Conservation (phyloP, 1,140 invertebrate species). For the Zelostemma sp. region DNA sequence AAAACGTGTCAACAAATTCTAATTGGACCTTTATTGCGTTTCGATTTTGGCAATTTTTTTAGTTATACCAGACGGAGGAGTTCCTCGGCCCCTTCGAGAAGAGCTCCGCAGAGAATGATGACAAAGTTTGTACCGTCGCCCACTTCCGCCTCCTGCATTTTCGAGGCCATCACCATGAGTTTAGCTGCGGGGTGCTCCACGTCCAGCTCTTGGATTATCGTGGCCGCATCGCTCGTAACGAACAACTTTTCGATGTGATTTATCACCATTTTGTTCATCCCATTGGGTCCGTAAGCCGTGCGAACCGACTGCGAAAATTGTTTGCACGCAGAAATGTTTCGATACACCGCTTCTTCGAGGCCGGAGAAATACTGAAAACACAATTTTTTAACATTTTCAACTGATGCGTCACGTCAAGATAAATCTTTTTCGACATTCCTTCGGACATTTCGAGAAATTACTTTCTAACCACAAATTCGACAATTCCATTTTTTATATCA, state of each 20-base stretch:
- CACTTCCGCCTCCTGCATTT: constrained; percentile 99
- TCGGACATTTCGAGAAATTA: too few relatives aligned
- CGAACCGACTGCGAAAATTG: constrained; percentile 93
- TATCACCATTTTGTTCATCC: constrained; percentile 99
- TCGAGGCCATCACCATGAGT: constrained; percentile 93
- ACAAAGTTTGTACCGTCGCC: constrained; percentile 99
- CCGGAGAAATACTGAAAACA: constrained; percentile 89
- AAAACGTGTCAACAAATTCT: neutral
- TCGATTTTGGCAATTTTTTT: neutral
- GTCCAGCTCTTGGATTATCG: constrained; percentile 96
- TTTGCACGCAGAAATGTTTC: constrained; percentile 97
- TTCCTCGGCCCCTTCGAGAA: constrained; percentile 93
- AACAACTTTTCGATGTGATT: constrained; percentile 99
- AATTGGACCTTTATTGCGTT: neutral
- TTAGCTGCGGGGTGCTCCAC: constrained; percentile 99
- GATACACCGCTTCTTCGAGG: constrained; percentile 95
- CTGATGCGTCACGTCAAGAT: neutral
- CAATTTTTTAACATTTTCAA: constrained; percentile 5
- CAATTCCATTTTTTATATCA: too few relatives aligned
- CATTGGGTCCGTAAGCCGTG: constrained; percentile 97
- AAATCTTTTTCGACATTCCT: constrained; percentile 3
- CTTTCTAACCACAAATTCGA: too few relatives aligned
- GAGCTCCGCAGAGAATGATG: constrained; percentile 91
- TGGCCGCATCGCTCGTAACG: constrained; percentile 99
- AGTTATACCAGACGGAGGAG: constrained; percentile 81